Evolutionary conservation across 2,888 invertebrate genomes (phyloP).

Genomic region (Liodrosophila aerea): DNA sequence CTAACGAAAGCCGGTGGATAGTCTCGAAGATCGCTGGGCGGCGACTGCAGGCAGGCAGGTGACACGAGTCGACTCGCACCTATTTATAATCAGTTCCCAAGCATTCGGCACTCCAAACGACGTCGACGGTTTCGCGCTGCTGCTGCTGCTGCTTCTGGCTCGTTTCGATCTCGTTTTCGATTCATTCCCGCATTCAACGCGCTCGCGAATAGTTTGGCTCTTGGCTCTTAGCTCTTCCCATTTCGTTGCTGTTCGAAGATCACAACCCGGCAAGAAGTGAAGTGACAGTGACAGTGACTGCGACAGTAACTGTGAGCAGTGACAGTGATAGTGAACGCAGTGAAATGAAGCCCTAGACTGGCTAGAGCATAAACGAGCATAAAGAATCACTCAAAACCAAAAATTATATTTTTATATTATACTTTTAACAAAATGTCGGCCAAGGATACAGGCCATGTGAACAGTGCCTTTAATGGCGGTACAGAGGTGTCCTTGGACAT

Average conservation of each 20-base stretch:
- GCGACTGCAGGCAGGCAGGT: constrained; percentile 23
- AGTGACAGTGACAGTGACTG: no score
- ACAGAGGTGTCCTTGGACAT: constrained; percentile 80
- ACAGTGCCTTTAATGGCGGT: constrained; percentile 64
- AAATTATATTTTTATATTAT: no score
- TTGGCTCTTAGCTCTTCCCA: constrained; percentile 19
- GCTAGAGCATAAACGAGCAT: no score
- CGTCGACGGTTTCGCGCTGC: constrained; percentile 45
- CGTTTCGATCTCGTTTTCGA: constrained; percentile 46
- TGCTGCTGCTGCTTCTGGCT: constrained; percentile 35
- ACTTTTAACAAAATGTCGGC: constrained; percentile 53
- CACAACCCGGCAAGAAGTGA: neutral
- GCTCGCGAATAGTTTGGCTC: constrained; percentile 61
- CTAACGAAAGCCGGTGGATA: constrained; percentile 68
- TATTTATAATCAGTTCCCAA: constrained; percentile 70
- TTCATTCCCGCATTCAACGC: constrained; percentile 59
- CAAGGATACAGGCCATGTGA: constrained; percentile 64
- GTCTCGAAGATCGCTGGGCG: constrained; percentile 53
- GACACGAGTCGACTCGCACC: constrained; percentile 57
- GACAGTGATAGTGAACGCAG: no score
- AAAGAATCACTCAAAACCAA: no score
- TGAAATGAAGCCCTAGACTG: constrained; percentile 1
- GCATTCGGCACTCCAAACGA: constrained; percentile 51
- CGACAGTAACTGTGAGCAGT: neutral
- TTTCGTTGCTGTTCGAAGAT: constrained; percentile 4